Evolutionary conservation across 2,888 invertebrate species (phyloP).

Genomic region (Bombylius discolor): DNA sequence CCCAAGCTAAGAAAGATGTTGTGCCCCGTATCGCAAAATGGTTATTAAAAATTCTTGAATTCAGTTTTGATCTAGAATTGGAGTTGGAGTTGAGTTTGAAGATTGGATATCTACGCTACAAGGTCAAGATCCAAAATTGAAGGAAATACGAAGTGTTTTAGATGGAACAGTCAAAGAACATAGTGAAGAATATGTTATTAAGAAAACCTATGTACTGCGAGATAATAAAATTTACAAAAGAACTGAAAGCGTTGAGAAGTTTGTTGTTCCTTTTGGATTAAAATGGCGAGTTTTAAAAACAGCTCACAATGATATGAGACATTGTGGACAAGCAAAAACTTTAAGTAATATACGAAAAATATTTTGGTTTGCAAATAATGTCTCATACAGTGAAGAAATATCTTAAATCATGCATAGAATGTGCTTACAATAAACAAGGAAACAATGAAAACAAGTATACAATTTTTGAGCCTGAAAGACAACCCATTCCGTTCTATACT

Average conservation of each 20-base stretch:
- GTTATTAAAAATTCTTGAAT: too few relatives aligned
- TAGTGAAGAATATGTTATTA: constrained; percentile 1
- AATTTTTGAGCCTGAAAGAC: constrained; percentile 16
- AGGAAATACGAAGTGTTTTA: neutral
- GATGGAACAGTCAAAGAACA: too few relatives aligned
- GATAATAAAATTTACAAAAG: too few relatives aligned
- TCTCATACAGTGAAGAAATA: constrained; percentile 6
- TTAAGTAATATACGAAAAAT: too few relatives aligned
- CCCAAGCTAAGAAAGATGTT: neutral
- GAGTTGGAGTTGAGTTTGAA: neutral
- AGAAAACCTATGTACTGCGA: too few relatives aligned
- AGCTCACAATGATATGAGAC: too few relatives aligned
- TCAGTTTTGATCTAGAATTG: constrained; percentile 1
- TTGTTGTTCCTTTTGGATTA: constrained; percentile 1
- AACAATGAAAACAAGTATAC: constrained; percentile 13
- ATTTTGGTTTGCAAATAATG: too few relatives aligned
- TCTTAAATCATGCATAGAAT: constrained; percentile 24
- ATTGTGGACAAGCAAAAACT: too few relatives aligned
- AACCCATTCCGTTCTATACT: constrained; percentile 16
- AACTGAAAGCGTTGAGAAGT: too few relatives aligned
- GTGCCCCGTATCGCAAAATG: too few relatives aligned
- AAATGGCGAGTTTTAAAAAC: constrained; percentile 8
- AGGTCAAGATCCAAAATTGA: too few relatives aligned
- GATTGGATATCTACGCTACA: neutral
- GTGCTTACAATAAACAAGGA: constrained; percentile 24